phyloP scores from a whole-genome alignment of 1,140 invertebrate genomes.

The Anagrus nilaparvatae region DNA sequence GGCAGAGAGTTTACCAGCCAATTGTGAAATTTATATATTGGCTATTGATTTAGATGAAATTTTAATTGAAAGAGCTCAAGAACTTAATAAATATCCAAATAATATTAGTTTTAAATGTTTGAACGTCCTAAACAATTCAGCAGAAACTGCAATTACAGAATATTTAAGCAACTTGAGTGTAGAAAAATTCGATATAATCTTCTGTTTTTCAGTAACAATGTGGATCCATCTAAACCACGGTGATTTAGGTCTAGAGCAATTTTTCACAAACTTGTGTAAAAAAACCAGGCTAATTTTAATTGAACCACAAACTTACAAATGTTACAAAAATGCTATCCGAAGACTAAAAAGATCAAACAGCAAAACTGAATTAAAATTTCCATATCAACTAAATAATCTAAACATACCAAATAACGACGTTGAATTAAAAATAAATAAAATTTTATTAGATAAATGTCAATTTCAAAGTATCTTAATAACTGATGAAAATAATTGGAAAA shows the following conservation, averaged over 20 bases:
- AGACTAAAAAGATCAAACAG: slow-evolving; percentile 53
- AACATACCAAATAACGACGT: too few relatives aligned
- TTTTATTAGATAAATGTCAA: slow-evolving; percentile 40
- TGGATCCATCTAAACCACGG: slow-evolving; percentile 80
- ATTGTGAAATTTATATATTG: slow-evolving; percentile 44
- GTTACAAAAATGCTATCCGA: slow-evolving; percentile 62
- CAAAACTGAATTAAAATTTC: slow-evolving; percentile 47
- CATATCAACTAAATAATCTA: slow-evolving; percentile 47
- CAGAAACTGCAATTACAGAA: too few relatives aligned
- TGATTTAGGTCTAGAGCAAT: slow-evolving; percentile 53
- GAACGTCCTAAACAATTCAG: slow-evolving; percentile 58
- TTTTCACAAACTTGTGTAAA: slow-evolving; percentile 46
- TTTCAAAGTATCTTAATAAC: slow-evolving; percentile 49
- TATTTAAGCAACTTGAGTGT: slow-evolving; percentile 39
- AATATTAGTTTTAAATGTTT: slow-evolving; percentile 46
- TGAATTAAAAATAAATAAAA: slow-evolving; percentile 48
- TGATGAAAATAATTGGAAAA: slow-evolving; percentile 52
- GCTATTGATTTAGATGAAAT: slow-evolving; percentile 64
- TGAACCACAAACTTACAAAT: slow-evolving; percentile 76
- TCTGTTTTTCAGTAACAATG: slow-evolving; percentile 77
- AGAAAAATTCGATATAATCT: slow-evolving; percentile 55
- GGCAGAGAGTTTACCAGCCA: slow-evolving; percentile 30
- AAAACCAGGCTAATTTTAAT: slow-evolving; percentile 52
- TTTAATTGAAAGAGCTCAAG: slow-evolving; percentile 56
- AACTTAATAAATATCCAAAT: slow-evolving; percentile 35